Base-by-base conservation (phyloP, 1,140 invertebrate species). In the Drosophila virilis region DNA sequence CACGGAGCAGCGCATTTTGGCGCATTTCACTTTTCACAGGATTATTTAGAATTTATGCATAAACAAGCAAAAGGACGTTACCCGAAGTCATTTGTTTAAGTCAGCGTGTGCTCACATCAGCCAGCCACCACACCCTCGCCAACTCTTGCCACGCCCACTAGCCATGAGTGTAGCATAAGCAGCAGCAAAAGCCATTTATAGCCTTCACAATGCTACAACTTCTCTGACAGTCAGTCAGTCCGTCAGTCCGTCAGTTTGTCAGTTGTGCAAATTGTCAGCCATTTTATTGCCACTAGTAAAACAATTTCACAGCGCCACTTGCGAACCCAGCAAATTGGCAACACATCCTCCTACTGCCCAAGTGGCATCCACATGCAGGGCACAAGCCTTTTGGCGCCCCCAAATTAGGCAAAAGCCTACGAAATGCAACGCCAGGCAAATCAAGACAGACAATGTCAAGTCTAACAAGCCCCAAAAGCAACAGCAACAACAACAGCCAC, bases 51-150 rank as follows among this genome's bases (percentile, higher is more conserved):
- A 60, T 71, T 75, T 75, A 75, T 75, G 73, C 73, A 75, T 75
- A 75, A 75, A 75, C 73, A 75, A 75, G 73, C 73, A 75, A 75
- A 71, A 54, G 73, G 73, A 75, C 83, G 83, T 86, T 86, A 86
- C 83, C 83, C 83, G 69, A 77, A 88, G 83, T 86, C 83, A 86
- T 86, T 86, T 86, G 84, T 86, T 86, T 83, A 88, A 86, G 83
- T 86, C 83, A 86, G 54, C 59, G 60, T 61, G 46, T 64, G 61
- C 59, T 64, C 62, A 68, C 75, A 83, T 82, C 22, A 28, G 76
- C 57, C 60, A 64, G 54, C 9, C 22, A 28, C 28, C 9, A 6
- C 8, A 6, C 37, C n/a, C 2, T n/a, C 54, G n/a, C 17, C 8
- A 32, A 9, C 46, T 17, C 42, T 43, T 32, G 58, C 45, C 61